A percentile compares a stretch with the other conserved stretches of the same genome.
These are phyloP conservation scores for Triplophysa bombifrons DNA, from an alignment of 2,797 vertebrate genomes.

Conservation along the genomic window DNA sequence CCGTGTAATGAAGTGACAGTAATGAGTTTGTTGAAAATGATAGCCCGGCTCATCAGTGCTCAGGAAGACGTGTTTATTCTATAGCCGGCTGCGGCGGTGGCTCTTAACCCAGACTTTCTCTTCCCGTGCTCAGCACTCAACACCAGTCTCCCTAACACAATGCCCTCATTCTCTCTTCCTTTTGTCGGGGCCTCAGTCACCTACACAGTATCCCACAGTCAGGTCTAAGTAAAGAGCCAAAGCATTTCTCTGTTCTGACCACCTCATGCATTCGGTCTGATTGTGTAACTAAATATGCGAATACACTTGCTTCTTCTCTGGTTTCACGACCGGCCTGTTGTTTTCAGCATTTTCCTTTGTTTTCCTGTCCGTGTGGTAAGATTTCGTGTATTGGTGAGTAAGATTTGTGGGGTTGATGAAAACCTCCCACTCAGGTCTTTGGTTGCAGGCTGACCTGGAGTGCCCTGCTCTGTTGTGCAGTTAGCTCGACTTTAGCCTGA, in stretches of 20 bases:
- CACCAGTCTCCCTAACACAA: conserved; percentile 21
- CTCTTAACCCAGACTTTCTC: conserved; percentile 52
- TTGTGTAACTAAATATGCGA: conserved; percentile 45
- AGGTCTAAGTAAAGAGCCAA: conserved; percentile 3
- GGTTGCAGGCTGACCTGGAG: conserved; percentile 39
- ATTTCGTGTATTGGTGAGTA: conserved; percentile 30
- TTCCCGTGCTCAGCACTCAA: conserved; percentile 48
- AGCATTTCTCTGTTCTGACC: conserved; percentile 19
- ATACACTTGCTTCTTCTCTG: conserved; percentile 25
- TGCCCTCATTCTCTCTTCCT: conserved; percentile 26
- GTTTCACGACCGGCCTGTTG: conserved; percentile 21
- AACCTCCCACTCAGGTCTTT: conserved; percentile 40
- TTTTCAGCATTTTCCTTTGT: conserved; percentile 42
- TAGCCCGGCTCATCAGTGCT: conserved; percentile 85
- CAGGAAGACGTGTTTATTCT: conserved; percentile 91
- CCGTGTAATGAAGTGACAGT: conserved; percentile 93
- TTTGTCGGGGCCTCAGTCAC: conserved; percentile 19
- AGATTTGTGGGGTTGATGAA: conserved; percentile 36
- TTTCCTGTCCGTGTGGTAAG: conserved; percentile 32
- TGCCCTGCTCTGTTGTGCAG: conserved; percentile 14
- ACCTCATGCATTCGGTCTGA: conserved; percentile 32
- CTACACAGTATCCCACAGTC: conserved; percentile 20
- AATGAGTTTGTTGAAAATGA: conserved; percentile 91
- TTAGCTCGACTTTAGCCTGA: conserved; percentile 36
- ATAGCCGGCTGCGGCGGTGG: conserved; percentile 82